Conservation (phyloP, 2,797 vertebrate species). For the Falco cherrug region DNA sequence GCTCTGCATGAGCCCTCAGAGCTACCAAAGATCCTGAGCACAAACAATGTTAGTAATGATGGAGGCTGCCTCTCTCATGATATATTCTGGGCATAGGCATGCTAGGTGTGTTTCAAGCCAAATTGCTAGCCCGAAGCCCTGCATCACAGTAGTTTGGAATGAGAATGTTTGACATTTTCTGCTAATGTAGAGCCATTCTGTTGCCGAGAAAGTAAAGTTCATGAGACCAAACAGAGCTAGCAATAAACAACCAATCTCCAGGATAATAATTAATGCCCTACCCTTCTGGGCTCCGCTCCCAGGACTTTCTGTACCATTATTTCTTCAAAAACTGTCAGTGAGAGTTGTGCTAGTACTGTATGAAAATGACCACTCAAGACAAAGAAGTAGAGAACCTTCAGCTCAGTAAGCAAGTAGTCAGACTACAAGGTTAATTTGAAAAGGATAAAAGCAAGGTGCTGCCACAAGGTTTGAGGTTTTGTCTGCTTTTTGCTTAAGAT, state of each 20-base stretch:
- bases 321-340: neutral
- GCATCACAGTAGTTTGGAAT: neutral
- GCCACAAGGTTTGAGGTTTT: neutral
- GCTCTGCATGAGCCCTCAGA: neutral
- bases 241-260: neutral
- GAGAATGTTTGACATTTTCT: slow-evolving; percentile 3
- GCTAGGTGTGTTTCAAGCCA: neutral
- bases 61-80: neutral
- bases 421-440: neutral
- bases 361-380: neutral
- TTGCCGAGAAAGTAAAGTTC: slow-evolving; percentile 28
- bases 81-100: neutral
- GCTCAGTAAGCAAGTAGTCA: neutral
- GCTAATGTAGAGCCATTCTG: neutral
- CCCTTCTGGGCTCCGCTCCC: neutral
- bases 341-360: neutral
- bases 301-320: neutral
- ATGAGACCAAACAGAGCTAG: neutral
- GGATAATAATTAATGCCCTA: neutral
- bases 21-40: neutral
- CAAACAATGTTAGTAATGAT: neutral
- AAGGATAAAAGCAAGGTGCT: neutral
- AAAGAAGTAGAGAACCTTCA: neutral
- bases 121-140: neutral
- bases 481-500: neutral